Percentiles rank a stretch among this genome's conserved stretches.
Conservation (phyloP, 2,797 vertebrate species). For the Pristis pectinata region DNA sequence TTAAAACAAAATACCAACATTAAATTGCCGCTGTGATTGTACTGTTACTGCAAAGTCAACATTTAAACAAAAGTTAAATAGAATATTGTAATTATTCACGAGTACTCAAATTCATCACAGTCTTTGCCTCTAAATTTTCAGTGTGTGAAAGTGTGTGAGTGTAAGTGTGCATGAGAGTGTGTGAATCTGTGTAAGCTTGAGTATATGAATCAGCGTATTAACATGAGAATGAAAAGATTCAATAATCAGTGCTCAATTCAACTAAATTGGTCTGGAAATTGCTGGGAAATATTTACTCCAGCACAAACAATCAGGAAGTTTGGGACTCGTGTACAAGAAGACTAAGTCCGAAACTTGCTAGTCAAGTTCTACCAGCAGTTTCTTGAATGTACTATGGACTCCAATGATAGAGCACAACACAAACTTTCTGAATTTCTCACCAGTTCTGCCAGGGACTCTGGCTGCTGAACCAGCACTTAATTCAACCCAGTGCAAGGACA, state of each 20-base stretch:
- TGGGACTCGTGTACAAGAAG: no score
- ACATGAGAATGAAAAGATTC: neutral
- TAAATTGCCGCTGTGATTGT: constrained; percentile 30
- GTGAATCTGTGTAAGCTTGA: neutral
- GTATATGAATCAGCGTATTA: neutral
- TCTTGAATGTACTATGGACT: no score
- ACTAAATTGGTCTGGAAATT: neutral
- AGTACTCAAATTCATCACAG: neutral
- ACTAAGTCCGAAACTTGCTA: no score
- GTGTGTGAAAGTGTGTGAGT: neutral
- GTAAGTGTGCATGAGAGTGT: neutral
- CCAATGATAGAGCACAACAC: no score
- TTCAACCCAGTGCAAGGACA: no score
- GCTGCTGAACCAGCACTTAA: no score
- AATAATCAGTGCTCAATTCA: neutral
- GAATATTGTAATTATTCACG: neutral
- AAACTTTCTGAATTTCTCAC: no score
- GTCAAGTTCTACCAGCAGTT: no score
- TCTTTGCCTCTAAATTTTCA: neutral
- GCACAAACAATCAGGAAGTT: no score
- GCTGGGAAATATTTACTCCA: no score
- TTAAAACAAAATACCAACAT: constrained; percentile 11
- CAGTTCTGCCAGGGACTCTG: no score
- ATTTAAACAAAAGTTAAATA: constrained; percentile 24
- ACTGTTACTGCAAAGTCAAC: neutral